These are phyloP conservation scores for Ianthella basta DNA, from an alignment of 37 sponge, comb jelly and placozoan species.

Conservation along the genomic window DNA sequence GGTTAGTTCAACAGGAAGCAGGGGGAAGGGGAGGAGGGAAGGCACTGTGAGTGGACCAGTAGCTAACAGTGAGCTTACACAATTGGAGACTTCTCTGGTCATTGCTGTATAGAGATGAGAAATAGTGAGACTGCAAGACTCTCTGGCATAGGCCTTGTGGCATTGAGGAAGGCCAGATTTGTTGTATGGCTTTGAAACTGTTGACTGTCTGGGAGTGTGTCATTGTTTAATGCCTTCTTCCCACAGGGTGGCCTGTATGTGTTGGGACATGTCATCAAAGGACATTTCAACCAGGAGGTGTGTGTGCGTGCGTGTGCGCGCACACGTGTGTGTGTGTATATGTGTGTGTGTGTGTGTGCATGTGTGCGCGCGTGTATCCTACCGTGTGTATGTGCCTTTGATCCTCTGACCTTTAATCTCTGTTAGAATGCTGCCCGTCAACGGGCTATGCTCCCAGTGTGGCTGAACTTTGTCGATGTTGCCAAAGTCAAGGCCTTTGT, in stretches of 20 bases:
- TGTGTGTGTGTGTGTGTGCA: neutral
- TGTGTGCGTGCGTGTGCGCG: conserved; percentile 4
- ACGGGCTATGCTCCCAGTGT: conserved; percentile 64
- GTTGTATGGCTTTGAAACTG: no score
- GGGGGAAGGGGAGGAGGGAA: no score
- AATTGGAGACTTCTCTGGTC: no score
- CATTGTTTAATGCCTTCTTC: neutral
- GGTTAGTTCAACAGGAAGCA: conserved; percentile 19
- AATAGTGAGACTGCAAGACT: neutral
- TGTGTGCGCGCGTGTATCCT: no score
- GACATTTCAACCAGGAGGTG: conserved; percentile 62
- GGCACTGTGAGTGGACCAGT: no score
- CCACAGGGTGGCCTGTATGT: conserved; percentile 87
- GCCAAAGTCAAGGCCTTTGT: conserved; percentile 95
- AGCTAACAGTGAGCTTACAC: no score
- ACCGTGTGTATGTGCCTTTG: no score
- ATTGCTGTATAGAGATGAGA: no score
- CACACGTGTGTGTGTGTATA: neutral
- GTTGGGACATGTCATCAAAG: conserved; percentile 79
- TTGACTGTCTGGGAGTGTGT: no score
- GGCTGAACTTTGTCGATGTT: conserved; percentile 91
- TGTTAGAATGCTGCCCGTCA: conserved; percentile 55
- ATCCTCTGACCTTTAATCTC: neutral
- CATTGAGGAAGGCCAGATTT: no score
- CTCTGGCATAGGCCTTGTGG: no score